These are phyloP conservation scores for Caenorhabditis brenneri DNA, from an alignment of 1,140 invertebrate genomes.

Conservation along the genomic window DNA sequence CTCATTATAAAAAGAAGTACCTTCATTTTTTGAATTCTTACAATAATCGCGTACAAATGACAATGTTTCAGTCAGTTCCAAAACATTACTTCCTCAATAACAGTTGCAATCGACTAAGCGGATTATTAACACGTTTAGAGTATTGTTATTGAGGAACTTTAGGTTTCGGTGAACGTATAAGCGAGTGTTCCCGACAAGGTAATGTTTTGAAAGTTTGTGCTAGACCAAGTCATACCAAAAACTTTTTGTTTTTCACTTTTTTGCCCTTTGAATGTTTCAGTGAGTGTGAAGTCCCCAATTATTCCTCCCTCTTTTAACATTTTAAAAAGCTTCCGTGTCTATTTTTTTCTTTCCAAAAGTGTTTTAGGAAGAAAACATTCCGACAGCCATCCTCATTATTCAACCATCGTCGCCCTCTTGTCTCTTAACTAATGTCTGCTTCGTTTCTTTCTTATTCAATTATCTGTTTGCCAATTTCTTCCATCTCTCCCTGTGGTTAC, in stretches of 20 bases:
- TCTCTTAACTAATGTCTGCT: slow-evolving; percentile 30
- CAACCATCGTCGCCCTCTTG: not conserved
- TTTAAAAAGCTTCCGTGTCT: slow-evolving; percentile 13
- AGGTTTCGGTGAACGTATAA: too few relatives aligned
- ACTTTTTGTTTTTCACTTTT: not conserved
- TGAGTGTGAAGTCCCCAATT: not conserved
- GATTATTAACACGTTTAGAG: too few relatives aligned
- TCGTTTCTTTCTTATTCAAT: slow-evolving; percentile 28
- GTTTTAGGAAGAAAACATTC: not conserved
- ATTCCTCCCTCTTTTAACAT: slow-evolving; percentile 7
- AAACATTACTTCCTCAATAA: too few relatives aligned
- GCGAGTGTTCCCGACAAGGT: too few relatives aligned
- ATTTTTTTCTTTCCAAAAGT: not conserved
- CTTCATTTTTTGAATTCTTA: too few relatives aligned
- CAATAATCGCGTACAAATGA: too few relatives aligned
- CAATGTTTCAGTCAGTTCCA: too few relatives aligned
- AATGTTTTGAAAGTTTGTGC: too few relatives aligned
- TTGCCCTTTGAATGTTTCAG: not conserved
- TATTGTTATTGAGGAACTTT: too few relatives aligned
- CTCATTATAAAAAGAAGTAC: too few relatives aligned
- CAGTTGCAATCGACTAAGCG: too few relatives aligned
- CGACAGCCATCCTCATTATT: not conserved
- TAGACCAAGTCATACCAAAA: too few relatives aligned
- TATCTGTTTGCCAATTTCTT: slow-evolving; percentile 9
- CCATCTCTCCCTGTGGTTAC: not conserved